Base-by-base conservation (phyloP, 2,888 invertebrate genomes). In the Hybos culiciformis region DNA sequence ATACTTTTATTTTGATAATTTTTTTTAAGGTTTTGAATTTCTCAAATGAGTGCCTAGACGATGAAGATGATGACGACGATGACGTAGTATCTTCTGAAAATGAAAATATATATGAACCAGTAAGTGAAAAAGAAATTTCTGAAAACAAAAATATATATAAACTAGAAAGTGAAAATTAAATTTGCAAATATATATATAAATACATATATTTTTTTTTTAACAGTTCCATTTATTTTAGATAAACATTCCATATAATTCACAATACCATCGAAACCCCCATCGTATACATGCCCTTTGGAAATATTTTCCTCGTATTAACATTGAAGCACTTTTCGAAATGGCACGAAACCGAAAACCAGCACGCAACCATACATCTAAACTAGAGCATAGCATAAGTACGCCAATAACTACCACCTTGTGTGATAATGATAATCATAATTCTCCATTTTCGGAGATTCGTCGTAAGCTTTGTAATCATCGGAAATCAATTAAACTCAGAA, bases 91-190 rank as follows among this genome's bases (percentile, higher is more conserved):
- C 41, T 5, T 54, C 54, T 20, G 55, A 53, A 5, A 54, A 56
- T 34, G 59, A 58, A 39, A 59, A 58, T 44, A 60, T 60, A 39
- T 60, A 60, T 39, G 60, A 60, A 48, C 56, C 59, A 46, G 60
- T 60, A 41, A 52, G 51, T 47, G 19, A 23, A 31, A 5, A 15
- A n/a, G 3, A 15, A 20, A 39, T 18, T 18, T 15, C 19, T 29
- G 6, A 31, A 14, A 31, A 29, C 11, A 9, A 29, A 31, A 2
- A 14, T n/a, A 31, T 12, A 26, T 12, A 26, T 4, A 26, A 26
- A 26, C 9, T 4, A 5, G 2, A n/a, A 29, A 9, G 8, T 33
- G 2, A 4, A 8, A 17, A 12, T n/a, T 11, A 20, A 37, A 29
- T 42, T 19, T 21, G n/a, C 2, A 23, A 18, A 31, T 26, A 19